These are phyloP conservation scores for Brachionus calyciflorus DNA, from an alignment of 1,140 invertebrate genomes.

Conservation along the genomic window DNA sequence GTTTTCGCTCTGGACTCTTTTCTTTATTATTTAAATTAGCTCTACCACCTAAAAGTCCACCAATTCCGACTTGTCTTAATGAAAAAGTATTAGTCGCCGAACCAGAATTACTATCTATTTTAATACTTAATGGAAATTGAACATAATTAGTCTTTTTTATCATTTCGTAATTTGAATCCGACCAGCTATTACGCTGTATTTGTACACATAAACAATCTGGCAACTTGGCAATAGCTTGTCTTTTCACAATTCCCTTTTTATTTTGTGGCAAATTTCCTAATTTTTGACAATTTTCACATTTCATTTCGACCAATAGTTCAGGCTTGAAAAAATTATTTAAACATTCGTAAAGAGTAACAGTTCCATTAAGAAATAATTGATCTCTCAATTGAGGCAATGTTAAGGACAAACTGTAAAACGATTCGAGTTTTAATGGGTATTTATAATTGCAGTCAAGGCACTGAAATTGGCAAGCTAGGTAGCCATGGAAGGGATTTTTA, in stretches of 20 bases:
- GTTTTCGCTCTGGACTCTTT: neutral
- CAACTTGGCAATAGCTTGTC: constrained; percentile 36
- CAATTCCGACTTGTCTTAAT: constrained; percentile 36
- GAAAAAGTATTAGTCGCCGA: neutral
- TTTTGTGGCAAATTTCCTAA: neutral
- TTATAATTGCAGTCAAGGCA: constrained; percentile 43
- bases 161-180: constrained; percentile 33
- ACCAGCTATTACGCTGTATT: constrained; percentile 44
- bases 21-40: neutral
- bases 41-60: constrained; percentile 16
- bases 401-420: constrained; percentile 38
- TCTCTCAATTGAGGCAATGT: constrained; percentile 4
- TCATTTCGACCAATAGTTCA: constrained; percentile 31
- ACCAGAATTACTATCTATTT: constrained; percentile 35
- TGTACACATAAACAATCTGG: constrained; percentile 42
- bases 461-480: constrained; percentile 1
- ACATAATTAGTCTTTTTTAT: constrained; percentile 44
- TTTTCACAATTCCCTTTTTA: constrained; percentile 5
- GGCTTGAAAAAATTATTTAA: constrained; percentile 39
- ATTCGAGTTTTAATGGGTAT: constrained; percentile 30
- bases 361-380: neutral
- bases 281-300: constrained; percentile 45
- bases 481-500: constrained; percentile 43
- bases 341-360: constrained; percentile 1
- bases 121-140: constrained; percentile 34